Evolutionary conservation across 2,797 vertebrate genomes (phyloP), one percentile per base, ranked within the genome.

Genomic region (Sphaeramia orbicularis): DNA sequence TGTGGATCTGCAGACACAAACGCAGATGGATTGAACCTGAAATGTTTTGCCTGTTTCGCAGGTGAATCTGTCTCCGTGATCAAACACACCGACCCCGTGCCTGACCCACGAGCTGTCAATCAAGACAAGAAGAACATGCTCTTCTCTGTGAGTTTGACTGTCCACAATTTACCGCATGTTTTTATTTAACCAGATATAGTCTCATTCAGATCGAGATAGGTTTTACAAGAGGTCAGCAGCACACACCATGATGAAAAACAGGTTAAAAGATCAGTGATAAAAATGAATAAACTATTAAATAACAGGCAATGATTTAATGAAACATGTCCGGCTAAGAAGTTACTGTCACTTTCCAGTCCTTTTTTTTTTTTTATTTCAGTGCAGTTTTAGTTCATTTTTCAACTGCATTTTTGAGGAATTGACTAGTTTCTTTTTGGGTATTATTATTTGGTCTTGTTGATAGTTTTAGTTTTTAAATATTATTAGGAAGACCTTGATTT

Each of bases 61-160:
- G 98, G 98, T 66, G 98, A 99, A 82, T 99, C 98, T 14, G 93
- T 99, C 19, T 99, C 98, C 5, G 95, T 99, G 77, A 99, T 99
- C 83, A 99, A 99, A 88, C 98, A 99, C 90, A 99, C 98, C 0
- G 98, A 99, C 84, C 97, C 98, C 0, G 97, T 99, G 37, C 98
- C 98, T 4, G 98, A 99, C 88, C 98, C 97, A 10, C 96, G 98
- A 21, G 98, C 98, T 35, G 98, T 99, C 70, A 99, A 99, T 84
- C 98, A 99, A 78, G 98, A 99, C 89, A 99, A 99, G 87, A 99
- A 99, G 94, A 99, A 99, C 90, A 99, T 99, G 98, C 95, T 99
- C 35, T 99, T 99, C 87, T 99, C 97, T 77, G 98, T 99, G 88
- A 96, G 97, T 91, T 44, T 13, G 18, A 12, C 38, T 24, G 19